These are phyloP conservation scores for Sciurus carolinensis DNA, from an alignment of 2,797 vertebrate species.

Conservation along the genomic window DNA sequence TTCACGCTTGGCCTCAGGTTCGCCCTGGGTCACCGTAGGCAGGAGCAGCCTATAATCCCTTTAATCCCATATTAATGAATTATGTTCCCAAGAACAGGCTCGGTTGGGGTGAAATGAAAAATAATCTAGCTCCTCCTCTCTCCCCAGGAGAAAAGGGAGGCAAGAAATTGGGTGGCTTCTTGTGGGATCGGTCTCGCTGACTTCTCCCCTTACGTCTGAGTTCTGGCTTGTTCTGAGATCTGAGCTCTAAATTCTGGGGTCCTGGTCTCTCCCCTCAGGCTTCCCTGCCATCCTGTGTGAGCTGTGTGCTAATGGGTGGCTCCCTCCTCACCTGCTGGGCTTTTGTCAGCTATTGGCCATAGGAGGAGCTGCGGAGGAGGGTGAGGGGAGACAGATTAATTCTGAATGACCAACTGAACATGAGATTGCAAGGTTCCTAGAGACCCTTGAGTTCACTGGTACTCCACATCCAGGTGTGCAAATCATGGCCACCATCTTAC, in stretches of 20 bases:
- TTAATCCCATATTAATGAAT: slow-evolving; percentile 76
- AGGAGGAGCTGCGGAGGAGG: neutral
- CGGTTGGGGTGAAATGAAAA: neutral
- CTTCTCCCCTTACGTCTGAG: neutral
- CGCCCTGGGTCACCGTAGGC: neutral
- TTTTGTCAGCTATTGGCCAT: neutral
- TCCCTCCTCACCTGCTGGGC: neutral
- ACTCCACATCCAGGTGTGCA: neutral
- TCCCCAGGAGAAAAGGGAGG: neutral
- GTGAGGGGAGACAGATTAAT: no score
- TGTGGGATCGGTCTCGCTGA: neutral
- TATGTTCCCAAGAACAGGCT: neutral
- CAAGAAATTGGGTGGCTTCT: neutral
- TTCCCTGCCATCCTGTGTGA: neutral
- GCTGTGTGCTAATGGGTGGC: accelerated
- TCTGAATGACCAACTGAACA: neutral
- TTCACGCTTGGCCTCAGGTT: neutral
- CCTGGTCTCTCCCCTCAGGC: neutral
- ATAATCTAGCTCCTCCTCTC: neutral
- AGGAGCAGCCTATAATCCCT: slow-evolving; percentile 24
- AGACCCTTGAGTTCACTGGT: neutral
- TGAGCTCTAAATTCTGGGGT: neutral
- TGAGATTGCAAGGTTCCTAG: neutral
- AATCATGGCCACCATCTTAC: neutral
- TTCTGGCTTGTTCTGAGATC: neutral